A percentile compares a stretch with the other conserved stretches of the same genome.
Evolutionary conservation across 2,113 vertebrate genomes (phyloP).

Genomic region (Cololabis saira): DNA sequence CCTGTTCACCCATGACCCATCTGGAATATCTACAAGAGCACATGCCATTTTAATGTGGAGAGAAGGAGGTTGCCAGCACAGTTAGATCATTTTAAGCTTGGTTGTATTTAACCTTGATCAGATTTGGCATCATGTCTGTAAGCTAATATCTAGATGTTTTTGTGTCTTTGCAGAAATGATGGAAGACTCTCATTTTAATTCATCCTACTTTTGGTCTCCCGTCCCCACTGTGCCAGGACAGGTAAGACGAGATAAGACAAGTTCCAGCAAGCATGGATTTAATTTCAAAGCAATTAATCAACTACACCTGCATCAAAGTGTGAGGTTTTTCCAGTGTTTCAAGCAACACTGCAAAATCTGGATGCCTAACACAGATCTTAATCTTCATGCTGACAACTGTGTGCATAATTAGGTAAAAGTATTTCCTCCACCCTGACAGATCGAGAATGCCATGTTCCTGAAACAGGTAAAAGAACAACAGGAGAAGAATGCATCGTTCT

Average conservation of each 20-base stretch:
- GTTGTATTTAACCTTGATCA: background rate
- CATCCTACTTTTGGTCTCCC: conserved; percentile 98
- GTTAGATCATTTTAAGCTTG: background rate
- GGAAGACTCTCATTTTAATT: conserved; percentile 99
- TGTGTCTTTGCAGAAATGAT: conserved; percentile 89
- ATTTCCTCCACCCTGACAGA: conserved; percentile 73
- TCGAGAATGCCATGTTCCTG: conserved; percentile 97
- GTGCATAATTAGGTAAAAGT: background rate
- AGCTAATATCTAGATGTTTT: conserved; percentile 22
- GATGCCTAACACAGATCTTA: too few species aligned
- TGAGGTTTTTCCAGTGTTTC: background rate
- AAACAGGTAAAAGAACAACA: conserved; percentile 99
- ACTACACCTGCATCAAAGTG: background rate
- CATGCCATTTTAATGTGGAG: background rate
- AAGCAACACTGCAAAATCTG: too few species aligned
- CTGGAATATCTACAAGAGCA: background rate
- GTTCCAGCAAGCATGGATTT: background rate
- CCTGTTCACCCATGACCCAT: background rate
- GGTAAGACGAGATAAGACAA: conserved; percentile 73
- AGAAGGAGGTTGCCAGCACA: background rate
- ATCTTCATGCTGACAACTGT: background rate
- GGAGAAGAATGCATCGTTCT: conserved; percentile 90
- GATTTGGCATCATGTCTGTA: background rate
- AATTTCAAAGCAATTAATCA: background rate
- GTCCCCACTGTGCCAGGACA: conserved; percentile 94